Conservation (phyloP, 2,113 vertebrate species). For the Mobula hypostoma region DNA sequence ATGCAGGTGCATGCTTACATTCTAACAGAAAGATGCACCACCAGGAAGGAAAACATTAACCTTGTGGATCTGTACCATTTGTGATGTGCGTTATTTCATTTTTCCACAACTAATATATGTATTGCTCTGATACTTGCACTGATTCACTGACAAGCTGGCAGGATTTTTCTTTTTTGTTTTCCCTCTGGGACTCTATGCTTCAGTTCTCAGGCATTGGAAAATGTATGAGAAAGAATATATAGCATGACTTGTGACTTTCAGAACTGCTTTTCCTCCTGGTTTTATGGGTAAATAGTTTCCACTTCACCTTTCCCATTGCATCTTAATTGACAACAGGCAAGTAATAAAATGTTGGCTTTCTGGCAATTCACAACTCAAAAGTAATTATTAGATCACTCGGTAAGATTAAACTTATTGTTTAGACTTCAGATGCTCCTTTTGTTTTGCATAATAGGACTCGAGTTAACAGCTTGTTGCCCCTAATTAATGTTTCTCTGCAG, state of each 20-base stretch:
- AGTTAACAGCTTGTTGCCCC: not conserved
- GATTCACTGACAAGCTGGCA: not conserved
- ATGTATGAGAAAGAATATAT: not conserved
- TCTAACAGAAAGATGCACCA: not conserved
- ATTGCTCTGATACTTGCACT: not conserved
- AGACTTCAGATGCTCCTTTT: too few relatives aligned
- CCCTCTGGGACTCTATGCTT: not conserved
- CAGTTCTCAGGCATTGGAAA: not conserved
- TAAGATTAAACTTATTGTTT: too few relatives aligned
- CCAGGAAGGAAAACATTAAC: not conserved
- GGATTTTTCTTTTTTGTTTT: conserved; percentile 2
- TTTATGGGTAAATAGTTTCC: not conserved
- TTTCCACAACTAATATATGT: not conserved
- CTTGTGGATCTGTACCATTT: not conserved
- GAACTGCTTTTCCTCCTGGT: not conserved
- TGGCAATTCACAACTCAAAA: not conserved
- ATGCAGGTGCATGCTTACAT: not conserved
- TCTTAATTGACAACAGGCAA: not conserved
- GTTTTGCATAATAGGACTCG: too few relatives aligned
- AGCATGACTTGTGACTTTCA: not conserved
- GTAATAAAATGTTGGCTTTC: not conserved
- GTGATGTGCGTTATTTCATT: not conserved
- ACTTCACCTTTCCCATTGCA: not conserved
- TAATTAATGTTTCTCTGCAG: not conserved
- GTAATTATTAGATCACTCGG: too few relatives aligned